Percentiles rank a stretch among this genome's conserved stretches.
Evolutionary conservation across 1,140 invertebrate genomes (phyloP).

Genomic region (Druon quercuslanigerum): DNA sequence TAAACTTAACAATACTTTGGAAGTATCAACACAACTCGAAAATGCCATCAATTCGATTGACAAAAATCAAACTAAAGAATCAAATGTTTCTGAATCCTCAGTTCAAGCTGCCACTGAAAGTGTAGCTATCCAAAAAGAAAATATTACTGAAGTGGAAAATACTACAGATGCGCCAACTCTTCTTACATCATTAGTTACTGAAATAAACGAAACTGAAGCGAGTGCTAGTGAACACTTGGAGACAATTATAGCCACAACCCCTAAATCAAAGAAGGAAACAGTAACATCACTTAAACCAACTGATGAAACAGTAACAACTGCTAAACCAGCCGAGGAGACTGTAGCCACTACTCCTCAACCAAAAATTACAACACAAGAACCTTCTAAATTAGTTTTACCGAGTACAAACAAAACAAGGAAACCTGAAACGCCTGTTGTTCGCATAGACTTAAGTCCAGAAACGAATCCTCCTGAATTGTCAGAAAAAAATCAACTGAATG

Average conservation of each 20-base stretch:
- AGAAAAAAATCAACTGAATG: constrained; percentile 51
- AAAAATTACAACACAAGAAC: constrained; percentile 33
- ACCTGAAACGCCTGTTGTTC: constrained; percentile 49
- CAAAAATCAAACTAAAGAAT: background rate
- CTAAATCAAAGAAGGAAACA: background rate
- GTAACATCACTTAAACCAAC: background rate
- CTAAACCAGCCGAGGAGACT: background rate
- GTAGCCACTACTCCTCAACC: background rate
- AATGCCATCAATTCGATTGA: background rate
- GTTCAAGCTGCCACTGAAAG: background rate
- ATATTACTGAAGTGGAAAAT: background rate
- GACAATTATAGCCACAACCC: background rate
- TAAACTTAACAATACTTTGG: background rate
- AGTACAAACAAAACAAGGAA: constrained; percentile 50
- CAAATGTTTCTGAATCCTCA: background rate
- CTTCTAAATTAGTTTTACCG: constrained; percentile 12
- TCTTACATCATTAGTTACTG: too few species aligned
- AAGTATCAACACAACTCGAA: too few species aligned
- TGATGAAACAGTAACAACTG: background rate
- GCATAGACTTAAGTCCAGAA: constrained; percentile 56
- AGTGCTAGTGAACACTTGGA: background rate
- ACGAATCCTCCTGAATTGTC: constrained; percentile 45
- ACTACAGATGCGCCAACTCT: background rate
- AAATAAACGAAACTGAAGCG: background rate
- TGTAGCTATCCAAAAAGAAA: background rate